These are phyloP conservation scores for Mimas tiliae DNA, from an alignment of 2,888 invertebrate genomes.

Conservation along the genomic window DNA sequence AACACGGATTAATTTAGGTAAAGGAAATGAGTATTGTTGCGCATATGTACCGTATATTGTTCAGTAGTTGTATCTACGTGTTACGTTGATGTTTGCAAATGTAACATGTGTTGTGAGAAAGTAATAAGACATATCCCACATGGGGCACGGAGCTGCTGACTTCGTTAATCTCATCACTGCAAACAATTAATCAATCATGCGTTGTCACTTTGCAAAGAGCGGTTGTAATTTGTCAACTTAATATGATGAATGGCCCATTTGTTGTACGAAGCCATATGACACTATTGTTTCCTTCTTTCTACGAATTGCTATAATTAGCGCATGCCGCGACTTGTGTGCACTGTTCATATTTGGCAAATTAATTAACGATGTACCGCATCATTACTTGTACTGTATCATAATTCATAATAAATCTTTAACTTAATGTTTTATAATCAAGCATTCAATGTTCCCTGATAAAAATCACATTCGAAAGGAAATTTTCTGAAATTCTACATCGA, in stretches of 20 bases:
- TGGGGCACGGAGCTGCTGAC: not conserved
- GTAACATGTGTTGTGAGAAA: not conserved
- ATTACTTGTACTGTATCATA: not conserved
- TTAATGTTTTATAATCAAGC: too few species aligned
- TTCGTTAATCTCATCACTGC: slow-evolving; percentile 13
- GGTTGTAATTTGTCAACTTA: slow-evolving; percentile 24
- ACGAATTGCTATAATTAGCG: slow-evolving; percentile 25
- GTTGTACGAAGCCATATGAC: slow-evolving; percentile 11
- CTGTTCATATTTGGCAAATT: slow-evolving; percentile 11
- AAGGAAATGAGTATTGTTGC: not conserved
- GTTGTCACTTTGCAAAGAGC: slow-evolving; percentile 15
- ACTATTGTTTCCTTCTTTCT: slow-evolving; percentile 24
- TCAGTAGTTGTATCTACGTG: too few species aligned
- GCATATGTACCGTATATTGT: not conserved
- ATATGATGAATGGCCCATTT: slow-evolving; percentile 25
- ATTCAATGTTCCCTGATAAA: too few species aligned
- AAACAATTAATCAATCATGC: slow-evolving; percentile 20
- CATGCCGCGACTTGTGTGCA: not conserved
- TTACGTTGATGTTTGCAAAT: not conserved
- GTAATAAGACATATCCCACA: slow-evolving; percentile 25
- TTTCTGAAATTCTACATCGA: too few species aligned
- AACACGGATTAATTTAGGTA: not conserved
- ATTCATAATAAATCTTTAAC: not conserved
- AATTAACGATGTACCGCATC: not conserved
- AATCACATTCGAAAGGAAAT: not conserved